Evolutionary conservation across 2,888 invertebrate genomes (phyloP), one percentile per base, ranked within the genome.

Genomic region (Hirtodrosophila duncani): DNA sequence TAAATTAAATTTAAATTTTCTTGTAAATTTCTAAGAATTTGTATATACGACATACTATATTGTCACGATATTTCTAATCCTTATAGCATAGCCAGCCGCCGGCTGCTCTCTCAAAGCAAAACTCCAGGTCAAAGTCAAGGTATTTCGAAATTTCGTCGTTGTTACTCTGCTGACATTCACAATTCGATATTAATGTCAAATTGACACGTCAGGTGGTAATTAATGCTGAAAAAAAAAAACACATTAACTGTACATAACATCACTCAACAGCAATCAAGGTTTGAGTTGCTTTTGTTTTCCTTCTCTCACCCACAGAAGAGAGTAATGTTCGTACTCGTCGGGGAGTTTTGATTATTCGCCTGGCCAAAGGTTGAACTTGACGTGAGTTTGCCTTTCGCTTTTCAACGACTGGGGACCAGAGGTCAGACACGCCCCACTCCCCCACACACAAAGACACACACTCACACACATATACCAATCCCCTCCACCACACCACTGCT

Each of bases 341-440:
- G n/a, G n/a, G n/a, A n/a, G n/a, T n/a, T n/a, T n/a, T n/a, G n/a
- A n/a, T n/a, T n/a, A n/a, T n/a, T n/a, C n/a, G n/a, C n/a, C 23
- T 38, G 56, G 56, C 58, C 49, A 56, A 48, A 67, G 23, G 38
- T 44, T 66, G 66, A 70, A 66, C 66, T 66, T 66, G 66, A 48
- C 44, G 52, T 57, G 33, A 14, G 56, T 14, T 21, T 62, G 70
- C 70, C 70, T 71, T 71, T 71, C 79, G 70, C 79, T 71, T 78
- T 57, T 77, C 51, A 34, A 27, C 49, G 41, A 38, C 37, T 49
- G 9, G 23, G 52, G 52, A 43, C 49, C 64, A 77, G 65, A 61
- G 78, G 72, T 77, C 61, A 61, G 53, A 24, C 78, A 61, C 68
- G 39, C 30, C 50, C 50, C 52, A 52, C 52, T 51, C 52, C n/a